Evolutionary conservation across 2,888 invertebrate species (phyloP), one percentile per base, ranked within the genome.

Genomic region (Hirtodrosophila histrioides): DNA sequence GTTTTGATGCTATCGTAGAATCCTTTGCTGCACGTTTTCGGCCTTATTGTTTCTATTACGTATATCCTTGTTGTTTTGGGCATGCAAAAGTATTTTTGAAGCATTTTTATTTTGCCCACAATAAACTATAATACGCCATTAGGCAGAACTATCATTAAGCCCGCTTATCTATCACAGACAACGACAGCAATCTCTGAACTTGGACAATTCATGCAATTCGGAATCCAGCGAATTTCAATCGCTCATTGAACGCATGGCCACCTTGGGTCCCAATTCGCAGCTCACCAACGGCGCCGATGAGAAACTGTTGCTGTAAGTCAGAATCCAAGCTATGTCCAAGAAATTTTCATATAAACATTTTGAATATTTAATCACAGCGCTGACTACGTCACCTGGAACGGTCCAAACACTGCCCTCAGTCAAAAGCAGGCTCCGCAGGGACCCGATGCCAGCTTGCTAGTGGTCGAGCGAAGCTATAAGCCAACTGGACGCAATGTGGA

Each of bases 311-410:
- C 90, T 97, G 97, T 97, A 93, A 93, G 95, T 94, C 9, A 0
- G 0, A 3, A 3, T 0, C 3, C 6, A 24, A 29, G 9, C 23
- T 0, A 3, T n/a, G 11, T 3, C 3, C 29, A 36, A 40, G 17
- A 1, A 3, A 0, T 12, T 27, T 9, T 10, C 1, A 11, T 11
- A 33, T 1, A 4, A 12, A 0, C 0, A 3, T n/a, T 2, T 12
- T 0, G 0, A 0, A n/a, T n/a, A 2, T 12, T 0, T 1, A 0
- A n/a, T 1, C 4, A 8, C 88, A 97, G 96, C 62, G 94, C 94
- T 69, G 96, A 97, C 88, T 97, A 97, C 88, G 93, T 96, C 48
- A 94, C 96, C 4, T 97, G 97, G 96, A 95, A 95, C 74, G 97
- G 97, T 0, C 95, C 96, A 0, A 95, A 96, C 91, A 94, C 94